These are phyloP conservation scores for Mylabris phalerata DNA, from an alignment of 1,140 invertebrate species.

Conservation along the genomic window DNA sequence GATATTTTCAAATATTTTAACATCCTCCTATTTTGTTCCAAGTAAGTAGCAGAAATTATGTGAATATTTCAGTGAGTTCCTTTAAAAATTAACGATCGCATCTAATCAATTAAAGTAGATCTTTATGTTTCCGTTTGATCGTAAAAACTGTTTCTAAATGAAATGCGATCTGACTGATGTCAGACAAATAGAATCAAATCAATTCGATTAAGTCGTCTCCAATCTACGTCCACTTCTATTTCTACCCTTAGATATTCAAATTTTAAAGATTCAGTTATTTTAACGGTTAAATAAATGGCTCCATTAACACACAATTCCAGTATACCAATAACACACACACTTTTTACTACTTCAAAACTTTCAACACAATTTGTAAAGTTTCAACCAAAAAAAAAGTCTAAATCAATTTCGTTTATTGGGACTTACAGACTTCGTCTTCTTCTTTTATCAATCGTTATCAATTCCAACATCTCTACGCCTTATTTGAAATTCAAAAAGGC, in stretches of 20 bases:
- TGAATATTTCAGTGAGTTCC: neutral
- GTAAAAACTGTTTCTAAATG: constrained; percentile 11
- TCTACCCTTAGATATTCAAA: too few species aligned
- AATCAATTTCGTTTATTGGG: constrained; percentile 25
- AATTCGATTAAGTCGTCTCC: too few species aligned
- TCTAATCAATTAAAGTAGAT: constrained; percentile 10
- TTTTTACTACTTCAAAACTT: constrained; percentile 17
- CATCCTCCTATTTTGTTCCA: neutral
- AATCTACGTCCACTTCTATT: too few species aligned
- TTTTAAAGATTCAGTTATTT: too few species aligned
- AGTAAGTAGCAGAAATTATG: neutral
- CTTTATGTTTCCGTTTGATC: constrained; percentile 7
- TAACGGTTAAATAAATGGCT: constrained; percentile 15
- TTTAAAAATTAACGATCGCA: constrained; percentile 1
- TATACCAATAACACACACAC: neutral
- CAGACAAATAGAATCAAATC: constrained; percentile 5
- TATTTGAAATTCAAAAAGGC: constrained; percentile 23
- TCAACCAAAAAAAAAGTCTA: constrained; percentile 17
- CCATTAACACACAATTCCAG: constrained; percentile 24
- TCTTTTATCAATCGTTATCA: constrained; percentile 5
- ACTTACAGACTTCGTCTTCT: constrained; percentile 12
- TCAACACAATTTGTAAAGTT: constrained; percentile 25
- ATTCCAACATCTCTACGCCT: constrained; percentile 11
- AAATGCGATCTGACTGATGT: constrained; percentile 10
- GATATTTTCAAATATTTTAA: too few species aligned